These are phyloP conservation scores for Talpa occidentalis DNA, from an alignment of 2,113 vertebrate genomes.

Conservation along the genomic window DNA sequence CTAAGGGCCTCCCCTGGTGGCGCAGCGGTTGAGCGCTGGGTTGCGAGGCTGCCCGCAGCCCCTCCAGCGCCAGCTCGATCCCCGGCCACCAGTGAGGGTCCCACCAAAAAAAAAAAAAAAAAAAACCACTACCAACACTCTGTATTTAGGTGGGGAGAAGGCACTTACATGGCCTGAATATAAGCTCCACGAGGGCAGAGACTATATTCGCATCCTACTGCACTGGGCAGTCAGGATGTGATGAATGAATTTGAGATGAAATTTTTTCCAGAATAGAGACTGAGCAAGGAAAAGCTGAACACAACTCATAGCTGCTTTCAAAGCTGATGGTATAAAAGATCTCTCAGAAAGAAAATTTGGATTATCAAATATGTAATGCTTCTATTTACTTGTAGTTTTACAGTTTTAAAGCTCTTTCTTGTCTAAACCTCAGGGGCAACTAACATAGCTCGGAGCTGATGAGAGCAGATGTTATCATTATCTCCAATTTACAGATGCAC, in stretches of 20 bases:
- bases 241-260: background rate
- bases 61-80: too few species aligned
- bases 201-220: background rate
- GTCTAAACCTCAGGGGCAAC: background rate
- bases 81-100: too few species aligned
- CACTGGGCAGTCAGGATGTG: background rate
- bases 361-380: background rate
- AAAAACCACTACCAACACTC: background rate
- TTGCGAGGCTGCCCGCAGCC: too few species aligned
- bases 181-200: background rate
- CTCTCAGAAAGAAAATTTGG: background rate
- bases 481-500: background rate
- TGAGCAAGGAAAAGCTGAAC: background rate
- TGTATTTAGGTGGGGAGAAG: background rate
- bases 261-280: slow-evolving; percentile 28
- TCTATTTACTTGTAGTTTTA: background rate
- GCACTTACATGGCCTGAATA: background rate
- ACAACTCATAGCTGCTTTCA: background rate
- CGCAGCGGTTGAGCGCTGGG: too few species aligned
- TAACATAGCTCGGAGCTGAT: background rate
- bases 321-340: background rate
- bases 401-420: background rate
- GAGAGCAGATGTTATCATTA: background rate
- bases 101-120: too few species aligned
- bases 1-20: too few species aligned